Conservation (phyloP, 2,888 invertebrate genomes). For the Macaria notata region DNA sequence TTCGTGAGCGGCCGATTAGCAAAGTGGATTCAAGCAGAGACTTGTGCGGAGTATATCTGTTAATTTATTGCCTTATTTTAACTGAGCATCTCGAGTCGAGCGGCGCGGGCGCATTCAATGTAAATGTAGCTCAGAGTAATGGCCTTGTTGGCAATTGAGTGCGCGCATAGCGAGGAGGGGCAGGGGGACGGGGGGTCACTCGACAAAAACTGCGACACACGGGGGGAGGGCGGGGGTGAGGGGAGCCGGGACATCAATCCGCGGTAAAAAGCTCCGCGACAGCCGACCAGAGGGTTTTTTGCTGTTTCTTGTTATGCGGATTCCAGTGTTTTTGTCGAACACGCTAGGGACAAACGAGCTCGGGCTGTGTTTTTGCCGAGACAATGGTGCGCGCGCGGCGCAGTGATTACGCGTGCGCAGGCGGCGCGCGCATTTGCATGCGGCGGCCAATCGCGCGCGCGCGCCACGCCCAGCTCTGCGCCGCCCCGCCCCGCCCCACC, state of each 20-base stretch:
- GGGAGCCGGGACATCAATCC: conserved; percentile 58
- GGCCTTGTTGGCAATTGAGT: conserved; percentile 61
- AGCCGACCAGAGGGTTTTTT: conserved; percentile 53
- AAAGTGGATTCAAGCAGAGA: conserved; percentile 31
- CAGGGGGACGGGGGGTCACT: conserved; percentile 29
- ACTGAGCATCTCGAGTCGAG: conserved; percentile 57
- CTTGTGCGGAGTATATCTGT: conserved; percentile 43
- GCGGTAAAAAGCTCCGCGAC: conserved; percentile 63
- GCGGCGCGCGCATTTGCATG: conserved; percentile 70
- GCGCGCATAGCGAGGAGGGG: conserved; percentile 26
- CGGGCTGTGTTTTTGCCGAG: conserved; percentile 55
- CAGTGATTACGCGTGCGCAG: conserved; percentile 64
- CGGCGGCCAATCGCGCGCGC: conserved; percentile 54
- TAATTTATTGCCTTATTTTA: conserved; percentile 77
- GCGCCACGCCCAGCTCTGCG: conserved; percentile 46
- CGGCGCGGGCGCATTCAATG: conserved; percentile 71
- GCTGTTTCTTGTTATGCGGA: conserved; percentile 73
- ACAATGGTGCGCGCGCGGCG: conserved; percentile 59
- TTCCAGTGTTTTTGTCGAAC: conserved; percentile 67
- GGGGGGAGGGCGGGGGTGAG: conserved; percentile 27
- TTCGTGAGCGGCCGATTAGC: conserved; percentile 24
- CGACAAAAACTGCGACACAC: conserved; percentile 29
- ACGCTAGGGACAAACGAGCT: conserved; percentile 65
- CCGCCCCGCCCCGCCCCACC: conserved; percentile 40
- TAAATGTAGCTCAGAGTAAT: conserved; percentile 71